Conservation (phyloP, 2,113 vertebrate species). For the Leiothrix lutea region DNA sequence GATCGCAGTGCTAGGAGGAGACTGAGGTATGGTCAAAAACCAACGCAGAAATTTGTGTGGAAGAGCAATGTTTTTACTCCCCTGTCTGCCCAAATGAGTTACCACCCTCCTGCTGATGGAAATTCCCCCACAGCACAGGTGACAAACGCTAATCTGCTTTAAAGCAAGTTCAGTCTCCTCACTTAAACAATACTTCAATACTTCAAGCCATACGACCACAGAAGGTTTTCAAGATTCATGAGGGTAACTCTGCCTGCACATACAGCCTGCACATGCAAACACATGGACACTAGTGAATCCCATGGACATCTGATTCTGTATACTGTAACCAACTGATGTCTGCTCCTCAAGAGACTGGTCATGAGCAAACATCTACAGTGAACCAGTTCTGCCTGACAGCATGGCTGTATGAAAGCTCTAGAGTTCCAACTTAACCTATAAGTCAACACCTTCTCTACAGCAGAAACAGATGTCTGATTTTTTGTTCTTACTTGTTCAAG, state of each 20-base stretch:
- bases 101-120: neutral
- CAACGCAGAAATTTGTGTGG: neutral
- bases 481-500: neutral
- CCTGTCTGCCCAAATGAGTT: neutral
- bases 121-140: neutral
- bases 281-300: neutral
- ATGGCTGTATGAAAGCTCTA: neutral
- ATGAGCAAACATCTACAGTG: neutral
- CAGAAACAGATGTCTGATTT: neutral
- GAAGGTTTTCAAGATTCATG: neutral
- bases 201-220: fast-evolving
- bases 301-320: neutral
- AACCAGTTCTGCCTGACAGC: neutral
- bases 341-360: neutral
- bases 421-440: neutral
- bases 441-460: neutral
- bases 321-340: neutral
- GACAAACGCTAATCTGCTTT: neutral
- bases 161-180: neutral
- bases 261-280: neutral
- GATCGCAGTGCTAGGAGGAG: neutral
- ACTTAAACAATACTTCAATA: neutral
- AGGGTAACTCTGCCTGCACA: neutral
- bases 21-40: neutral
- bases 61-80: neutral